These are phyloP conservation scores for Lasioglossum zephyrum DNA, from an alignment of 2,888 invertebrate genomes.

Conservation along the genomic window DNA sequence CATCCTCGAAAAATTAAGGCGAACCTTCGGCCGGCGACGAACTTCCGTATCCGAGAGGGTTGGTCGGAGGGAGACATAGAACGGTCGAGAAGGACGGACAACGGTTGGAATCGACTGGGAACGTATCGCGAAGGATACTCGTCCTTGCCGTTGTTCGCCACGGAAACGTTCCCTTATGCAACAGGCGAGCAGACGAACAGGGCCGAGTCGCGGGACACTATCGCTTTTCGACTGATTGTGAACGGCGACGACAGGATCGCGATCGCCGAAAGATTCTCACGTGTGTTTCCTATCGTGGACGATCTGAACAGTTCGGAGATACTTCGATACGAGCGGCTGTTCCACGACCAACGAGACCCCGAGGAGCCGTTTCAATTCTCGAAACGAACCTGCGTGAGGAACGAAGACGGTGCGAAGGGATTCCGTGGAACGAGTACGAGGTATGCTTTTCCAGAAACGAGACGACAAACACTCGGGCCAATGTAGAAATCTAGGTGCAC, in stretches of 20 bases:
- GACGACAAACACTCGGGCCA: background rate
- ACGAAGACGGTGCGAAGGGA: background rate
- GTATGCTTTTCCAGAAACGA: background rate
- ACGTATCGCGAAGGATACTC: background rate
- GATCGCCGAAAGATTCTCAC: background rate
- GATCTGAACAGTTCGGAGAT: slow-evolving; percentile 32
- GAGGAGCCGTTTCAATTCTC: too few relatives aligned
- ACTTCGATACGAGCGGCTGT: slow-evolving; percentile 9
- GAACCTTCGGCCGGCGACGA: background rate
- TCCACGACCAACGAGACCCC: background rate
- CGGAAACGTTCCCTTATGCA: background rate
- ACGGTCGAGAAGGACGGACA: background rate
- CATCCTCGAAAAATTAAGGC: background rate
- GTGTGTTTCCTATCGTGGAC: slow-evolving; percentile 22
- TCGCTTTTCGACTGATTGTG: background rate
- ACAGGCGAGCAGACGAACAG: background rate
- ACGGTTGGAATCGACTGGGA: too few relatives aligned
- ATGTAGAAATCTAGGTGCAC: background rate
- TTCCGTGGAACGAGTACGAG: background rate
- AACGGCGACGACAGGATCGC: background rate
- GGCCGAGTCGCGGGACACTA: background rate
- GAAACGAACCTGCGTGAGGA: too few relatives aligned
- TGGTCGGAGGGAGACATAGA: background rate
- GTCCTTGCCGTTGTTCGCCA: background rate
- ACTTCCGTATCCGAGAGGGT: background rate